phyloP scores from a whole-genome alignment of 2,797 vertebrate species.

The Poeciliopsis infans region DNA sequence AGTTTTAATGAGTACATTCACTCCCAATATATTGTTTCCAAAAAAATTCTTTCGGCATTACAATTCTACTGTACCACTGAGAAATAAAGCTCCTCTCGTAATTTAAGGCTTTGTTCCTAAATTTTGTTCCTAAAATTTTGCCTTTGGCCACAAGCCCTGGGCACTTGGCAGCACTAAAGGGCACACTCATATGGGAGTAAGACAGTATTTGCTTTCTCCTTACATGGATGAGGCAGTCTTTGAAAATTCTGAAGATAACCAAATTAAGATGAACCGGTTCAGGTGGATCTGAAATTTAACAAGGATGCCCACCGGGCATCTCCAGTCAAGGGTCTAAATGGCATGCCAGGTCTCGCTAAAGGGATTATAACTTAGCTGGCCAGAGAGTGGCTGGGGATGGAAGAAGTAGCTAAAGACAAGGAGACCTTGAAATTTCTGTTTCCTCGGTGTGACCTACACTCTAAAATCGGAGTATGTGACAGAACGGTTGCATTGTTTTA shows the following conservation, averaged over 20 bases:
- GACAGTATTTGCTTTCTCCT: neutral
- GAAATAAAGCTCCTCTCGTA: neutral
- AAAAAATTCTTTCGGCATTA: neutral
- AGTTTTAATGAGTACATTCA: neutral
- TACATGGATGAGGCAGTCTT: neutral
- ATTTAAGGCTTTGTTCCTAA: neutral
- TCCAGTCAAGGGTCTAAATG: constrained; percentile 8
- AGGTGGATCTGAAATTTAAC: neutral
- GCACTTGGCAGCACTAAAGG: neutral
- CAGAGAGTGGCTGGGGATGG: neutral
- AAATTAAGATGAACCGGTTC: neutral
- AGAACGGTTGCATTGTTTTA: neutral
- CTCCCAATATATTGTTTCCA: neutral
- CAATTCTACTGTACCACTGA: neutral
- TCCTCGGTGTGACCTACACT: neutral
- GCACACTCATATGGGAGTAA: neutral
- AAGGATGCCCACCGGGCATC: neutral
- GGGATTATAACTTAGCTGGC: neutral
- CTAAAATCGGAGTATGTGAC: neutral
- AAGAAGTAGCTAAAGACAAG: neutral
- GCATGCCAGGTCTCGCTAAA: neutral
- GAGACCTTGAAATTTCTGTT: neutral
- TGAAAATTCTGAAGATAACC: neutral
- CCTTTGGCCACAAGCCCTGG: neutral
- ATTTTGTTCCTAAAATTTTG: neutral